Conservation (phyloP, 2,113 vertebrate species). For the Paramormyrops kingsleyae region DNA sequence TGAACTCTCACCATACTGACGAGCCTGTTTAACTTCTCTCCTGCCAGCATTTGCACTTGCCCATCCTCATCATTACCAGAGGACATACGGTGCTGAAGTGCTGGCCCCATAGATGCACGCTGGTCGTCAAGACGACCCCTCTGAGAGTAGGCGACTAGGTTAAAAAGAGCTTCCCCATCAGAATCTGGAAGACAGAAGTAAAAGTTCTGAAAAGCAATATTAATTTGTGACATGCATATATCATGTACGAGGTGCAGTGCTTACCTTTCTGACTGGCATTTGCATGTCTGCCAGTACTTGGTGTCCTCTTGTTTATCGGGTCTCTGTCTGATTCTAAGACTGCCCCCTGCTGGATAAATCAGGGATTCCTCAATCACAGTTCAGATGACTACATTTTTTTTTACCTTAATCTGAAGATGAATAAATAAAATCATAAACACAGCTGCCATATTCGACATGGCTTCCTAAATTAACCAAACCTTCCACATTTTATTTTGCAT, state of each 20-base stretch:
- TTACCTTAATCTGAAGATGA: not conserved
- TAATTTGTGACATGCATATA: not conserved
- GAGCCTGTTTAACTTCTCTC: not conserved
- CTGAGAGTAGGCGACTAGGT: slow-evolving; percentile 65
- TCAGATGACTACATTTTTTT: not conserved
- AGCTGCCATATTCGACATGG: not conserved
- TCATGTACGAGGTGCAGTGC: not conserved
- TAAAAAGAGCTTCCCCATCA: slow-evolving; percentile 69
- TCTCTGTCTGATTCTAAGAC: not conserved
- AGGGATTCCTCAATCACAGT: not conserved
- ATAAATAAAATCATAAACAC: not conserved
- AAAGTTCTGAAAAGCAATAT: not conserved
- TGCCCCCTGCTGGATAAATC: not conserved
- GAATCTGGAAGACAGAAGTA: slow-evolving; percentile 23
- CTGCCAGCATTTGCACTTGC: slow-evolving; percentile 14
- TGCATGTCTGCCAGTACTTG: not conserved
- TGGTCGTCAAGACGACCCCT: slow-evolving; percentile 71
- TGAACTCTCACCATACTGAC: not conserved
- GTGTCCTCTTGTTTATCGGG: not conserved
- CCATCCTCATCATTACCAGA: slow-evolving; percentile 32
- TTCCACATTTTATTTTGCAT: not conserved
- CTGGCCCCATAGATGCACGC: slow-evolving; percentile 53
- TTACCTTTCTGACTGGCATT: not conserved
- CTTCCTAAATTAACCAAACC: not conserved
- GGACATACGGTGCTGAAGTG: slow-evolving; percentile 60